phyloP scores from a whole-genome alignment of 1,140 invertebrate species.

The Cyrtorhinus lividipennis region DNA sequence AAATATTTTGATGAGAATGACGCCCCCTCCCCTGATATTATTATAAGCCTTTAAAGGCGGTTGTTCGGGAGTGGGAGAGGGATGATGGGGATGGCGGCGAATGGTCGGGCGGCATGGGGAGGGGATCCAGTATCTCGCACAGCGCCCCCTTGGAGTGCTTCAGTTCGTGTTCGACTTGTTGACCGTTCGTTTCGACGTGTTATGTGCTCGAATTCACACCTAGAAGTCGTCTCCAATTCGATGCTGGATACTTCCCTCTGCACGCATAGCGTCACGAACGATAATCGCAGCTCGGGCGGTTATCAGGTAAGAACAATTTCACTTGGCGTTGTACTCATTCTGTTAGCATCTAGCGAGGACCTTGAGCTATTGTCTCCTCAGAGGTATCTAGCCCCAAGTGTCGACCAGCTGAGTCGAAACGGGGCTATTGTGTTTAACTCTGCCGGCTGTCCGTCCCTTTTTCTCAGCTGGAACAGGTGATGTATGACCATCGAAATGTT shows the following conservation, averaged over 20 bases:
- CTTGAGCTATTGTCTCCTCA: no score
- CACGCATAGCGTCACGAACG: constrained; percentile 2
- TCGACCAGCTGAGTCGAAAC: no score
- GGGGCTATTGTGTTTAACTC: no score
- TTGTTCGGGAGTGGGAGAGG: not conserved
- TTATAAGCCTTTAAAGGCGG: no score
- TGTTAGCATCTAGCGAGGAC: no score
- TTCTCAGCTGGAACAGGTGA: no score
- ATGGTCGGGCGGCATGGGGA: not conserved
- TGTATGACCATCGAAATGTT: no score
- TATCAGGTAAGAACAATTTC: not conserved
- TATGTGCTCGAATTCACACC: not conserved
- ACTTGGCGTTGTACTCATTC: no score
- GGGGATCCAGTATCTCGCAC: not conserved
- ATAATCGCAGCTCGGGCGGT: constrained; percentile 8
- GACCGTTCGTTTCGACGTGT: not conserved
- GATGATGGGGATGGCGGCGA: not conserved
- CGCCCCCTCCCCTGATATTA: no score
- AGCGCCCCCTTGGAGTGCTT: not conserved
- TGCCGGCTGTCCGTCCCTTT: no score
- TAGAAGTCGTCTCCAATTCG: constrained; percentile 5
- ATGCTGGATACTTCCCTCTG: constrained; percentile 3
- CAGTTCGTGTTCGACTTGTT: constrained; percentile 4
- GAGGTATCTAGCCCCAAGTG: no score
- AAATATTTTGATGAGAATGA: no score